These are phyloP conservation scores for Melanotaenia maccullochi DNA, from an alignment of 2,797 vertebrate genomes.

Conservation along the genomic window DNA sequence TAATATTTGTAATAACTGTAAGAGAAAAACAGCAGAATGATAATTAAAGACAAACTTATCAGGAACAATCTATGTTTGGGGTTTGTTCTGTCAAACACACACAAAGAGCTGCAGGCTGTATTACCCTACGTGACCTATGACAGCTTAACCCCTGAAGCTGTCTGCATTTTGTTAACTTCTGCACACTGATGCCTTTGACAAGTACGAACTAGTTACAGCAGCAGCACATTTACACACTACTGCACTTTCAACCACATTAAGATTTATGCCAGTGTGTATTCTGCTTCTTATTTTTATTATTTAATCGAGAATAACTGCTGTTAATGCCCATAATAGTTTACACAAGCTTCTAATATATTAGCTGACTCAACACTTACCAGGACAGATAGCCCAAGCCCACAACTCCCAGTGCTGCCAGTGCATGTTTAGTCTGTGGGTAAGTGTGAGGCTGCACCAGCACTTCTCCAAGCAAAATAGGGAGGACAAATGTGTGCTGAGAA, in stretches of 20 bases:
- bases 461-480: conserved; percentile 86
- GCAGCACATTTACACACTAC: conserved; percentile 1
- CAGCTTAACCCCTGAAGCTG: neutral
- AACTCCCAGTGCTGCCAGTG: conserved; percentile 78
- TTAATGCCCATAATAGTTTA: neutral
- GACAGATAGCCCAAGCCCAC: conserved; percentile 79
- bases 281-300: neutral
- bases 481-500: conserved; percentile 85
- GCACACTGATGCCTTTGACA: neutral
- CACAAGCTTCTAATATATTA: neutral
- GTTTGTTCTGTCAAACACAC: conserved; percentile 2
- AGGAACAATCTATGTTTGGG: neutral
- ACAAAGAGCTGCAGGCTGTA: neutral
- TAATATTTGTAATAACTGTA: neutral
- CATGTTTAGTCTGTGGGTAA: conserved; percentile 85
- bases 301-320: neutral
- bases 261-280: neutral
- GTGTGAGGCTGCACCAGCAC: conserved; percentile 82
- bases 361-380: conserved; percentile 83
- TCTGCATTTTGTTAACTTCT: neutral
- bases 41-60: neutral
- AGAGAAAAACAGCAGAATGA: neutral
- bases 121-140: neutral
- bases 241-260: neutral
- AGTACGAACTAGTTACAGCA: conserved; percentile 5